Evolutionary conservation across 1,140 invertebrate species (phyloP), one percentile per base, ranked within the genome.

Genomic region (Acyrthosiphon pisum): DNA sequence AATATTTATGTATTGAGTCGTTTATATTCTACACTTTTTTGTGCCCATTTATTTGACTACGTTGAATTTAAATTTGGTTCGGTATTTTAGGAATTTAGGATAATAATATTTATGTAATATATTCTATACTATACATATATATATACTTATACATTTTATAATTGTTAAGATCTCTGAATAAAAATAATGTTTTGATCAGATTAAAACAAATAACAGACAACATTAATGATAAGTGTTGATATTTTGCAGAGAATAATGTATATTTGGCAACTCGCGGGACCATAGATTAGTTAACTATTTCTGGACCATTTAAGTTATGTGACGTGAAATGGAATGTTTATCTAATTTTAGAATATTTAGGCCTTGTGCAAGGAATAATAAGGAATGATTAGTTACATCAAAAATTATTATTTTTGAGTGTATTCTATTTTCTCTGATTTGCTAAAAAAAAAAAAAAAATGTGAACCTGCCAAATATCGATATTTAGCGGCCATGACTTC

Each of bases 201-300:
- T 83, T 83, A 83, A 41, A 76, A 83, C 22, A 22, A n/a, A 76
- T 68, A n/a, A 76, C 14, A 76, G 14, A n/a, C 14, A 84, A 84
- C 9, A 44, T 30, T 87, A 44, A 87, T 48, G 84, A 48, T 87
- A 84, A 9, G 44, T 87, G 44, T 46, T n/a, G 46, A 35, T 88
- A 88, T 50, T 88, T 88, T 50, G n/a, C 46, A 88, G 50, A 88
- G 18, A 87, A 88, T 88, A 88, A n/a, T 50, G 4, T 48, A 53
- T 88, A 88, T 88, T 88, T 88, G 86, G 86, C 86, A 88, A 50
- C 86, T 88, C n/a, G 23, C n/a, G 20, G 7, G 46, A 50, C n/a
- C n/a, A 50, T 50, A 88, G 86, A 88, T 88, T 88, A 88, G 30
- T 50, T 88, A 88, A 88, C 46, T 87, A 87, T 88, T 88, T 88